Base-by-base conservation (phyloP, 2,113 vertebrate genomes). In the Myotis brandtii region DNA sequence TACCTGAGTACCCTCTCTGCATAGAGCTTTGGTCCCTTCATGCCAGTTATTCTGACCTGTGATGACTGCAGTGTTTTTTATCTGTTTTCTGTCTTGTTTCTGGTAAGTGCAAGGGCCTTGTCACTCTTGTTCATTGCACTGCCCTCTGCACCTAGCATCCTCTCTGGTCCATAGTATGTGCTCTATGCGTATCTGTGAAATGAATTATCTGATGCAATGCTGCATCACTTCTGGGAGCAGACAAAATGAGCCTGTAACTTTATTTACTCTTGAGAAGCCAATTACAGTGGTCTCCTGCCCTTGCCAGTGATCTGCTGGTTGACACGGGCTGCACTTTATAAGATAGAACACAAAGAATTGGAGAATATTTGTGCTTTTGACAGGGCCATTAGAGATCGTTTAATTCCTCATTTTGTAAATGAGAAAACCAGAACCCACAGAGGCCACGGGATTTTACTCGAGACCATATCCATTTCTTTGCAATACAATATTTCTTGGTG, bases 341-440 rank as follows among this genome's bases (percentile, higher is more conserved):
- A 96, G 56, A 87, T 2, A 75, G 52, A 94, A 76, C 17, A 76
- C 80, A 93, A 91, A 91, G 37, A 94, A 95, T 2, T 89, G 67
- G 80, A 89, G 90, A 96, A 67, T 81, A 91, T 70, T 84, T 94
- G 56, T 67, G 66, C 40, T 95, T 95, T 46, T 77, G n/a, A 23
- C 54, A 81, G 50, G 37, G 77, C 34, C 72, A 90, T 94, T 50
- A 59, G 89, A 95, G 86, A 93, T 93, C 59, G 91, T 82, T 96
- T 96, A 91, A 95, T 95, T 95, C 91, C 92, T 96, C 72, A 94
- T 88, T 95, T 76, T 86, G 43, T 90, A 97, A 97, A 94, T 95
- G 86, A 95, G 93, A 95, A 92, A 93, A 93, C n/a, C 48, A 17
- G 30, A 96, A 94, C 37, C 76, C 50, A 80, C 64, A 88, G 77